Evolutionary conservation across 1,140 invertebrate species (phyloP).

Genomic region (Mizuhopecten yessoensis): DNA sequence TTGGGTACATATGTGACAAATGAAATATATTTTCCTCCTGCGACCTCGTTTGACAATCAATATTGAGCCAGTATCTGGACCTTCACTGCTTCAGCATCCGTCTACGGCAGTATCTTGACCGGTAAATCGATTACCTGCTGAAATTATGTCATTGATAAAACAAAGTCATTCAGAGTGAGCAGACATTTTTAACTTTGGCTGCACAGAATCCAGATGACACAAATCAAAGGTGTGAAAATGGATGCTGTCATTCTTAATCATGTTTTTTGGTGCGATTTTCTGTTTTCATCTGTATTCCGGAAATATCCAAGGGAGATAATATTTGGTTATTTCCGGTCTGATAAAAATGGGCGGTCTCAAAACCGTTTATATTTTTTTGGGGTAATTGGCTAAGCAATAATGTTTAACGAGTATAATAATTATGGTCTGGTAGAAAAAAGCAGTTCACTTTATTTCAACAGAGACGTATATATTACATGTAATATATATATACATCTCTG

Average conservation of each 20-base stretch:
- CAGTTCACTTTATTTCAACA: too few relatives aligned
- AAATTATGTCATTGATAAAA: neutral
- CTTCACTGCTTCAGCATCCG: conserved; percentile 2
- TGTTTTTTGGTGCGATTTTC: neutral
- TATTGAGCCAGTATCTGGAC: neutral
- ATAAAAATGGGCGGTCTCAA: neutral
- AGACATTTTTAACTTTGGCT: neutral
- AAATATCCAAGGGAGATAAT: neutral
- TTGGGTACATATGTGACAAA: neutral
- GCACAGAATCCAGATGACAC: neutral
- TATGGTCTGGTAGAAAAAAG: too few relatives aligned
- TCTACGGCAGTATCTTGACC: neutral
- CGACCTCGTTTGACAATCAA: neutral
- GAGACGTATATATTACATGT: too few relatives aligned
- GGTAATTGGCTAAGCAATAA: too few relatives aligned
- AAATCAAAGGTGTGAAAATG: neutral
- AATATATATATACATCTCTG: too few relatives aligned
- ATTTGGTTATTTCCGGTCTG: neutral
- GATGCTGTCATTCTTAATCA: conserved; percentile 17
- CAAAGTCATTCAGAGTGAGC: neutral
- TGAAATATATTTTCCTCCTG: neutral
- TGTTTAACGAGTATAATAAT: too few relatives aligned
- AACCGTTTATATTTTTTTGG: neutral
- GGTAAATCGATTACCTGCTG: neutral
- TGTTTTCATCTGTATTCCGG: neutral